Evolutionary conservation across 2,113 vertebrate species (phyloP).

Genomic region (Mormyrus iriodes): DNA sequence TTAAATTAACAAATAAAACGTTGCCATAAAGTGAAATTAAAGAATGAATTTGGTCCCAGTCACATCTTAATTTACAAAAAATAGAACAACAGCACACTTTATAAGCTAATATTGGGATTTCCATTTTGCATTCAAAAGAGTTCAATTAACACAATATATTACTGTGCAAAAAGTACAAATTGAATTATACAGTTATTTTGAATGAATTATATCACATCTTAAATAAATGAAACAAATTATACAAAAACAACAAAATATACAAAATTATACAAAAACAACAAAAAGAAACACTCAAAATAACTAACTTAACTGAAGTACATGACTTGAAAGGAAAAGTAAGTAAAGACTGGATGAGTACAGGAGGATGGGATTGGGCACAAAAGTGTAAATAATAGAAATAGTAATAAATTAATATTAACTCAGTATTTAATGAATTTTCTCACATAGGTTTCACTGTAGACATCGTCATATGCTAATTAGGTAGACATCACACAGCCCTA

Average conservation of each 20-base stretch:
- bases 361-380: neutral
- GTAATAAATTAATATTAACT: neutral
- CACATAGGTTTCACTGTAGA: neutral
- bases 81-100: neutral
- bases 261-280: no score
- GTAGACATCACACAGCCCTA: neutral
- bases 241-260: neutral
- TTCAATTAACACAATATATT: neutral
- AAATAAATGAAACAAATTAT: neutral
- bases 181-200: neutral
- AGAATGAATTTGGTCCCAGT: neutral
- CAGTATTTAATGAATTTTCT: neutral
- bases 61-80: neutral
- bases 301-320: neutral
- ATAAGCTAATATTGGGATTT: neutral
- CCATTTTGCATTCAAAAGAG: neutral
- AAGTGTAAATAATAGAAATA: neutral
- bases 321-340: neutral
- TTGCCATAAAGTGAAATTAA: neutral
- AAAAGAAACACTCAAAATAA: neutral
- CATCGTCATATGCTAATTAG: neutral
- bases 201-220: neutral
- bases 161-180: neutral
- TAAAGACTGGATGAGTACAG: neutral
- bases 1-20: neutral